These are phyloP conservation scores for Oryzias celebensis DNA, from an alignment of 2,113 vertebrate species.

Conservation along the genomic window DNA sequence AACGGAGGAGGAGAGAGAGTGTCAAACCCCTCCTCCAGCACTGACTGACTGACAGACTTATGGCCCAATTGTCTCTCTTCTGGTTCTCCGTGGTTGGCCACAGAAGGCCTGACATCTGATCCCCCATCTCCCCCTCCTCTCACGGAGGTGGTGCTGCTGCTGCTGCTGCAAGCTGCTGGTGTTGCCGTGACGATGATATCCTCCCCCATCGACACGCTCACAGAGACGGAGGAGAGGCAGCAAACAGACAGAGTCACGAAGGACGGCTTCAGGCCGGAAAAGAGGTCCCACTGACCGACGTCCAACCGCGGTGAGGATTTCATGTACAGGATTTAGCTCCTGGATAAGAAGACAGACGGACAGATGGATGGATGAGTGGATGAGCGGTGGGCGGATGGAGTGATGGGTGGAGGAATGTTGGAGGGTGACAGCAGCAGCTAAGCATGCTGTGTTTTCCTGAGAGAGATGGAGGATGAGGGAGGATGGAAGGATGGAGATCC, in stretches of 20 bases:
- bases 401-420: conserved; percentile 46
- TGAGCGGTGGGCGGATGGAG: conserved; percentile 12
- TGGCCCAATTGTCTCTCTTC: conserved; percentile 29
- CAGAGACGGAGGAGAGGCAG: conserved; percentile 39
- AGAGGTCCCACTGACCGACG: conserved; percentile 18
- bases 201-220: conserved; percentile 26
- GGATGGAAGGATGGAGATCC: conserved; percentile 4
- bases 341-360: neutral
- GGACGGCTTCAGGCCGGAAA: conserved; percentile 57
- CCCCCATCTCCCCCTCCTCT: neutral
- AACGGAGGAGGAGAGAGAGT: neutral
- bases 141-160: conserved; percentile 50
- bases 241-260: conserved; percentile 49
- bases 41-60: no score
- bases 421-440: conserved; percentile 61
- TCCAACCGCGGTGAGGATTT: conserved; percentile 41
- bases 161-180: conserved; percentile 66
- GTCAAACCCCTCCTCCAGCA: no score
- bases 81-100: conserved; percentile 36
- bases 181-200: conserved; percentile 64
- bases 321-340: conserved; percentile 7
- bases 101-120: neutral
- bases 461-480: neutral
- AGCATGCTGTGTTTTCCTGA: conserved; percentile 33
- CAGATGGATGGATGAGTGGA: neutral